Percentiles rank a stretch among this genome's conserved stretches.
These are phyloP conservation scores for Erythrocercus mccallii DNA, from an alignment of 2,113 vertebrate genomes.

Conservation along the genomic window DNA sequence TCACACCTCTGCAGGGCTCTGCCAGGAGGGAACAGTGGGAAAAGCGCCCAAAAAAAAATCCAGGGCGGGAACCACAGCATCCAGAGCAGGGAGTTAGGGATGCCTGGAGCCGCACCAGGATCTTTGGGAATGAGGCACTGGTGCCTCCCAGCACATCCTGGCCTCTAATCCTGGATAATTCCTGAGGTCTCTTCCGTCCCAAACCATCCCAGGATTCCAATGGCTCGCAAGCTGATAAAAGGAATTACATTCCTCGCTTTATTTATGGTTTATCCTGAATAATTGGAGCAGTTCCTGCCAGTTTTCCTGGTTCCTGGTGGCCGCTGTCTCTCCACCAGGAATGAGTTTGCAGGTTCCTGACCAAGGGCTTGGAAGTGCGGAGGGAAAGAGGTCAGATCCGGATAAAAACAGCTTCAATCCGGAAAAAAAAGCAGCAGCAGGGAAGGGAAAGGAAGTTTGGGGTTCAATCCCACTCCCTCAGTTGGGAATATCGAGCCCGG, in stretches of 20 bases:
- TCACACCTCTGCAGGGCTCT: background rate
- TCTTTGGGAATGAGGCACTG: rapidly evolving
- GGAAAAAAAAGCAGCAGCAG: background rate
- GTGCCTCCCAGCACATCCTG: rapidly evolving
- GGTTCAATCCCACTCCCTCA: background rate
- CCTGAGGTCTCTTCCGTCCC: too few species aligned
- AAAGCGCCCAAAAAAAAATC: background rate
- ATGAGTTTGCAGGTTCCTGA: background rate
- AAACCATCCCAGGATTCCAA: background rate
- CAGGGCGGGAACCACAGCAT: background rate
- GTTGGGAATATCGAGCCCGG: background rate
- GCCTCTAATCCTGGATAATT: background rate
- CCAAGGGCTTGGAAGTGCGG: background rate
- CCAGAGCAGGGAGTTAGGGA: rapidly evolving
- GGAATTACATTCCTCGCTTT: rapidly evolving
- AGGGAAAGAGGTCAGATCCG: background rate
- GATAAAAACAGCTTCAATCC: background rate
- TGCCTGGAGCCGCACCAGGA: background rate
- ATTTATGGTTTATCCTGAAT: background rate
- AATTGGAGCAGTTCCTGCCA: background rate
- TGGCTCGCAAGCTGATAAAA: background rate
- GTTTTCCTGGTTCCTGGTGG: background rate
- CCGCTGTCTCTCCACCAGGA: background rate
- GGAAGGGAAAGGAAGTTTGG: background rate
- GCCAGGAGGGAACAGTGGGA: background rate